These are phyloP conservation scores for Sesia bembeciformis DNA, from an alignment of 2,888 invertebrate species.

Conservation along the genomic window DNA sequence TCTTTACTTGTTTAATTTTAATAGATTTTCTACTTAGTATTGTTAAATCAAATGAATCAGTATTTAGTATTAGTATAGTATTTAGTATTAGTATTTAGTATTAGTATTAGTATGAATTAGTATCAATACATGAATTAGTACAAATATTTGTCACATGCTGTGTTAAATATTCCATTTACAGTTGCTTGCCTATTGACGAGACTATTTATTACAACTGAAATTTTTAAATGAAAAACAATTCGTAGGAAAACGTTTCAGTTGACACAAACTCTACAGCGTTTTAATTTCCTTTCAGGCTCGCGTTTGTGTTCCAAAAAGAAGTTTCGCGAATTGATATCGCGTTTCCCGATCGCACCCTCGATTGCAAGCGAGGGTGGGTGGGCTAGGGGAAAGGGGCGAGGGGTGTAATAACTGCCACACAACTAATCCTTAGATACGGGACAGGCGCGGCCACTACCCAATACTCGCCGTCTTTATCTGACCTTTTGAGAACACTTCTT, in stretches of 20 bases:
- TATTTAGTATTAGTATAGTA: too few species aligned
- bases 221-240: too few species aligned
- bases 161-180: too few species aligned
- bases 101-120: too few species aligned
- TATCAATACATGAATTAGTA: too few species aligned
- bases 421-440: conserved; percentile 35
- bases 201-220: too few species aligned
- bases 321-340: conserved; percentile 46
- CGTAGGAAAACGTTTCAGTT: too few species aligned
- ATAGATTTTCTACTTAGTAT: background rate
- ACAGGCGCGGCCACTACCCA: conserved; percentile 9
- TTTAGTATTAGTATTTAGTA: too few species aligned
- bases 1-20: background rate
- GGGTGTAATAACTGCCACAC: conserved; percentile 39
- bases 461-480: conserved; percentile 26
- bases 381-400: conserved; percentile 4
- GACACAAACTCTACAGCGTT: background rate
- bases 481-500: conserved; percentile 18
- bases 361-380: background rate
- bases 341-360: conserved; percentile 37
- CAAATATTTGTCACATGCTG: too few species aligned
- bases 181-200: too few species aligned
- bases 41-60: too few species aligned
- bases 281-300: background rate
- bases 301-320: conserved; percentile 16